These are phyloP conservation scores for Pachydiplax longipennis DNA, from an alignment of 2,888 invertebrate genomes.

Conservation along the genomic window DNA sequence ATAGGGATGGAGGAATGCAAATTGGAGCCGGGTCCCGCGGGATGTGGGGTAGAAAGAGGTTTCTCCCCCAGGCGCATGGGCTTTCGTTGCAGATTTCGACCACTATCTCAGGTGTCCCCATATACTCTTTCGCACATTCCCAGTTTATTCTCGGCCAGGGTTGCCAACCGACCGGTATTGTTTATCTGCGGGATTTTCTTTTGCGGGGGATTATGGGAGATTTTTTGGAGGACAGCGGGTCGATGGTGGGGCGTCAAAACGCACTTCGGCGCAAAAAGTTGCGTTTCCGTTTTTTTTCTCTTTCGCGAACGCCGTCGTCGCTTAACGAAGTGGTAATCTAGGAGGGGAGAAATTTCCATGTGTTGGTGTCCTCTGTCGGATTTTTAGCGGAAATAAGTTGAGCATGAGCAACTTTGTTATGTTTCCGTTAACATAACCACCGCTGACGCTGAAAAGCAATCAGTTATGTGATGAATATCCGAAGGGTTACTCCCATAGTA, in stretches of 20 bases:
- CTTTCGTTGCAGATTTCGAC: conserved; percentile 13
- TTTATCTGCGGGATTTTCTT: background rate
- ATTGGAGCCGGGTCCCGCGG: background rate
- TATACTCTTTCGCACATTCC: background rate
- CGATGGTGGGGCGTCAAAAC: background rate
- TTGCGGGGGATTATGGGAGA: background rate
- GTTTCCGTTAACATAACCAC: too few relatives aligned
- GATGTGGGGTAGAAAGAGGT: background rate
- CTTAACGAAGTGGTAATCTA: background rate
- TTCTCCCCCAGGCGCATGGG: background rate
- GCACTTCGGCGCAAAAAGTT: background rate
- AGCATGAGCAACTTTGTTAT: too few relatives aligned
- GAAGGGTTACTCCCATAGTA: too few relatives aligned
- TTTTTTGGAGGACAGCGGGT: background rate
- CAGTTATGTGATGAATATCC: too few relatives aligned
- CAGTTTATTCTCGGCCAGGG: conserved; percentile 11
- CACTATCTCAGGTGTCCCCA: background rate
- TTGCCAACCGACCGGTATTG: background rate
- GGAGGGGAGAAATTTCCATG: too few relatives aligned
- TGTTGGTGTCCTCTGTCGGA: too few relatives aligned
- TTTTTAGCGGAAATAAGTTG: too few relatives aligned
- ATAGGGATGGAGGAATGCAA: conserved; percentile 1
- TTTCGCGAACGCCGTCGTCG: background rate
- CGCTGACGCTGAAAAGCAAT: too few relatives aligned
- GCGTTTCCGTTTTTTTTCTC: background rate